Evolutionary conservation across 2,113 vertebrate genomes (phyloP).

Genomic region (Elanus axillaris): DNA sequence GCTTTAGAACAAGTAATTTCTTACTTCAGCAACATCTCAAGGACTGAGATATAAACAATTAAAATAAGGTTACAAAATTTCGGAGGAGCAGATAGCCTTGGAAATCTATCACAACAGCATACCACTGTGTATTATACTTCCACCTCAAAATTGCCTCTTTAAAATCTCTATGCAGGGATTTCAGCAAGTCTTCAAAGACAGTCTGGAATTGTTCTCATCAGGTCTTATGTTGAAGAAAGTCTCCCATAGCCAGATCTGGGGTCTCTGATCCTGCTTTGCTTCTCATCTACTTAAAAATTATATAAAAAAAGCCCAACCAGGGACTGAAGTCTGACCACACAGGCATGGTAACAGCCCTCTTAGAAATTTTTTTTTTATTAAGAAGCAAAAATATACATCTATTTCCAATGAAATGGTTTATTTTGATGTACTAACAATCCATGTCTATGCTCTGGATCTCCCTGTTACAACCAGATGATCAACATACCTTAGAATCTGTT

Average conservation of each 20-base stretch:
- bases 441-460: background rate
- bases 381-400: background rate
- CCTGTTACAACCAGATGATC: background rate
- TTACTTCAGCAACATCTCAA: background rate
- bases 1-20: background rate
- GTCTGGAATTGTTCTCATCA: background rate
- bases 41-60: background rate
- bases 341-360: background rate
- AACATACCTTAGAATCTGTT: conserved; percentile 80
- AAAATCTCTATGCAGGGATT: background rate
- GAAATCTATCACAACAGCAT: background rate
- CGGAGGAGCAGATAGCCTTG: background rate
- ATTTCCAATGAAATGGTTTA: background rate
- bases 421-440: background rate
- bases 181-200: background rate
- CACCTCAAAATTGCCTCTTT: background rate
- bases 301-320: background rate
- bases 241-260: background rate
- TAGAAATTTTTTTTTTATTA: background rate
- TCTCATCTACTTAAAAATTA: background rate
- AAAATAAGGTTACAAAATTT: background rate
- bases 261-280: background rate
- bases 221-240: background rate
- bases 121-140: background rate
- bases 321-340: background rate